Evolutionary conservation across 2,888 invertebrate species (phyloP), one percentile per base, ranked within the genome.

Genomic region (Erpobdella octoculata): DNA sequence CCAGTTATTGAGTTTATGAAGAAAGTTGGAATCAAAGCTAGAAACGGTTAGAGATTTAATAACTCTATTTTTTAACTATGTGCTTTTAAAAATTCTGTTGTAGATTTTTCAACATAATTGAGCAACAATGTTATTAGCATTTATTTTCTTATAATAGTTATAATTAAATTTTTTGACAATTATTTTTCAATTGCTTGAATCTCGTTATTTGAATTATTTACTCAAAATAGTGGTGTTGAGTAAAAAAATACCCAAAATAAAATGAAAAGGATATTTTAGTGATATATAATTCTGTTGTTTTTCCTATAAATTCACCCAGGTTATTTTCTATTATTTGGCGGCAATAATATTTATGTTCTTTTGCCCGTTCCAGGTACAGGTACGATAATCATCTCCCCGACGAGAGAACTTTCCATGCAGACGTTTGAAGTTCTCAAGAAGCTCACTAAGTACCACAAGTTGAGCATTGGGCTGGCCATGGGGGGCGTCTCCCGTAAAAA

Each of bases 331-430:
- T n/a, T n/a, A n/a, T n/a, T n/a, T n/a, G n/a, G n/a, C n/a, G n/a
- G n/a, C n/a, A n/a, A n/a, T n/a, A n/a, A n/a, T n/a, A n/a, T n/a
- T n/a, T n/a, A n/a, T n/a, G n/a, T n/a, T n/a, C n/a, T n/a, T n/a
- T n/a, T n/a, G n/a, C n/a, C n/a, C n/a, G n/a, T n/a, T 46, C 18
- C 53, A 62, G 62, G 93, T 82, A 93, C 95, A 72, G 96, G 96
- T 21, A 90, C 91, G 35, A 89, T 97, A 59, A 89, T 97, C 66
- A 89, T 97, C 76, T 95, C 95, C 0, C 97, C 97, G 0, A 97
- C 97, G 0, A 87, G 97, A 79, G 97, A 97, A 83, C 86, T 97
- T 79, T 91, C 94, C 0, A 95, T 97, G 92, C 96, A 97, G 84
- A 97, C 94, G 0, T 97, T 92, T 86, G 94, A 94, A 66, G 96